phyloP scores from a whole-genome alignment of 1,140 invertebrate genomes.

The Tenebrio molitor region DNA sequence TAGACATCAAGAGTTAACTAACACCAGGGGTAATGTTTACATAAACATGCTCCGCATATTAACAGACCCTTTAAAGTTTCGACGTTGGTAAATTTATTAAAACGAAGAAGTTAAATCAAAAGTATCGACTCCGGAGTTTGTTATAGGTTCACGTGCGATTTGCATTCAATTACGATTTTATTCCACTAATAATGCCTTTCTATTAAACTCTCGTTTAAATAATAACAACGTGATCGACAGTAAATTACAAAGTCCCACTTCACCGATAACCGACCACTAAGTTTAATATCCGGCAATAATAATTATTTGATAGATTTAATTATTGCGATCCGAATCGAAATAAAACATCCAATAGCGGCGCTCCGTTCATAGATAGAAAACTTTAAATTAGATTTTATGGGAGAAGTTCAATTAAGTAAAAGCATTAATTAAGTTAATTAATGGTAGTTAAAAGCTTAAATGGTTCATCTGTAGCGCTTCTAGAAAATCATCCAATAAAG shows the following conservation, averaged over 20 bases:
- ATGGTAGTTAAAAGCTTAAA: slow-evolving; percentile 44
- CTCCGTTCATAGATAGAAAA: slow-evolving; percentile 23
- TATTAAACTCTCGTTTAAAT: slow-evolving; percentile 3
- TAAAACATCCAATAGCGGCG: slow-evolving; percentile 19
- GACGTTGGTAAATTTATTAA: too few relatives aligned
- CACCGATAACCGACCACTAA: slow-evolving; percentile 16
- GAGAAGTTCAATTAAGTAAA: slow-evolving; percentile 47
- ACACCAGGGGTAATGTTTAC: too few relatives aligned
- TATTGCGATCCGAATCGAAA: slow-evolving; percentile 15
- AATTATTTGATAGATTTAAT: slow-evolving; percentile 33
- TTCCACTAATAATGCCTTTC: too few relatives aligned
- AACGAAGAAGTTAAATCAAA: too few relatives aligned
- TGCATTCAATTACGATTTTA: too few relatives aligned
- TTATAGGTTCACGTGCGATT: too few relatives aligned
- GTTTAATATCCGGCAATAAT: slow-evolving; percentile 36
- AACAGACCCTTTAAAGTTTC: too few relatives aligned
- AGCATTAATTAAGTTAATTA: slow-evolving; percentile 45
- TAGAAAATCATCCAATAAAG: slow-evolving; percentile 15
- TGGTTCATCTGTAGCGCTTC: slow-evolving; percentile 34
- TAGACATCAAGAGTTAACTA: too few relatives aligned
- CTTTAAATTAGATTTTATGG: slow-evolving; percentile 43
- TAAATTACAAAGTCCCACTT: slow-evolving; percentile 32
- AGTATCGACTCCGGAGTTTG: too few relatives aligned
- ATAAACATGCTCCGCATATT: too few relatives aligned
- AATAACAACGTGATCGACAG: slow-evolving; percentile 8